phyloP scores from a whole-genome alignment of 2,888 invertebrate genomes.

The Cantharis flavilabris region DNA sequence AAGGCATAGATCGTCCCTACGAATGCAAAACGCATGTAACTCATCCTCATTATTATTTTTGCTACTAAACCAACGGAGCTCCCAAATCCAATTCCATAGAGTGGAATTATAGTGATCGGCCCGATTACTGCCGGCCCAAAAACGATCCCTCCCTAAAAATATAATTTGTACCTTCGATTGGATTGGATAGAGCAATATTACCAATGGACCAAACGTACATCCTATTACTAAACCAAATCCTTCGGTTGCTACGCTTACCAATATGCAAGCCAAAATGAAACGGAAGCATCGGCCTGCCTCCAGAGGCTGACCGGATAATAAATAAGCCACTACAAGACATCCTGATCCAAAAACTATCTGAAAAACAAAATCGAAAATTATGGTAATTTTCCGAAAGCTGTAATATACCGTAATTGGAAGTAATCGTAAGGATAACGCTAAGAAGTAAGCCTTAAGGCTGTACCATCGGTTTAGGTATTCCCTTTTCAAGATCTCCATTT shows the following conservation, averaged over 20 bases:
- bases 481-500: conserved; percentile 62
- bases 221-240: conserved; percentile 75
- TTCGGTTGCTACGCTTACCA: conserved; percentile 71
- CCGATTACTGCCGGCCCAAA: conserved; percentile 62
- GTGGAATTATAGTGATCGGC: conserved; percentile 62
- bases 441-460: conserved; percentile 66
- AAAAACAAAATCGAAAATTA: conserved; percentile 32
- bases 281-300: conserved; percentile 65
- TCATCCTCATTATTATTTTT: neutral
- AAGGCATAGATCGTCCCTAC: neutral
- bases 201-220: conserved; percentile 61
- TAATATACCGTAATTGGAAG: conserved; percentile 55
- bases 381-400: conserved; percentile 38
- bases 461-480: conserved; percentile 73
- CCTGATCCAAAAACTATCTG: conserved; percentile 54
- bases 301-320: conserved; percentile 69
- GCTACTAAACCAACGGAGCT: too few relatives aligned
- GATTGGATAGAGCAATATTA: conserved; percentile 45
- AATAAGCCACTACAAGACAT: conserved; percentile 60
- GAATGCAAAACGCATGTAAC: neutral
- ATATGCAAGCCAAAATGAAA: conserved; percentile 62
- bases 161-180: neutral
- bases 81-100: conserved; percentile 67
- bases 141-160: conserved; percentile 64
- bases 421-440: conserved; percentile 60